These are phyloP conservation scores for Notodonta ziczac DNA, from an alignment of 2,888 invertebrate species.

Conservation along the genomic window DNA sequence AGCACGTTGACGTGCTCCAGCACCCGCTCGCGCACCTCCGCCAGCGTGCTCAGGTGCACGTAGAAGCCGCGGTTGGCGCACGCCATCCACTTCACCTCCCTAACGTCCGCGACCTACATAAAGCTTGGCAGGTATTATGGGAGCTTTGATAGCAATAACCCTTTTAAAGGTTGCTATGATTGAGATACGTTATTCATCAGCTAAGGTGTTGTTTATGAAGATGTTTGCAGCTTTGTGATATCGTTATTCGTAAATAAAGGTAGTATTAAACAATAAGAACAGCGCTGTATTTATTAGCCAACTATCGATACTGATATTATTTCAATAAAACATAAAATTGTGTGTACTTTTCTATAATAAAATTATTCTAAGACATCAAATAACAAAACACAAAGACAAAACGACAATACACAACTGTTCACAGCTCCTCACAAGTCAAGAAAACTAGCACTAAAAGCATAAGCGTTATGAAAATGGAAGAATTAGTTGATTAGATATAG, in stretches of 20 bases:
- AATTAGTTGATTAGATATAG: constrained; percentile 13
- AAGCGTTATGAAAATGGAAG: constrained; percentile 64
- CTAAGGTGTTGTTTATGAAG: constrained; percentile 33
- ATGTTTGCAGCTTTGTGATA: constrained; percentile 38
- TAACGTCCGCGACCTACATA: constrained; percentile 90
- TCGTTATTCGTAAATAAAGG: constrained; percentile 16
- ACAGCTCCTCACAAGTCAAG: constrained; percentile 26
- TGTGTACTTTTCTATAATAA: constrained; percentile 1
- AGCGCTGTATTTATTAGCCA: constrained; percentile 3
- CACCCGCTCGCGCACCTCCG: constrained; percentile 98
- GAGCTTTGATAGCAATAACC: constrained; percentile 8
- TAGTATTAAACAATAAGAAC: constrained; percentile 21
- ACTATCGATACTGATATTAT: constrained; percentile 11
- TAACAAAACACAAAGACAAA: constrained; percentile 21
- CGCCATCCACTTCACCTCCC: constrained; percentile 99
- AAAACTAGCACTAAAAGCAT: constrained; percentile 54
- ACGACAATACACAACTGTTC: constrained; percentile 3
- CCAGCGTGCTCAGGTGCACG: constrained; percentile 97
- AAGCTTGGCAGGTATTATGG: constrained; percentile 41
- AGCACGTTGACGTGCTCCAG: constrained; percentile 98
- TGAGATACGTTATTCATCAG: constrained; percentile 26
- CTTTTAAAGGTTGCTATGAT: constrained; percentile 14
- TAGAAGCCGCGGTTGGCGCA: constrained; percentile 98
- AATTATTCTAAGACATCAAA: constrained; percentile 7
- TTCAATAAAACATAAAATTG: constrained; percentile 11